Conservation (phyloP, 1,140 invertebrate species). For the Rhagoletis pomonella region DNA sequence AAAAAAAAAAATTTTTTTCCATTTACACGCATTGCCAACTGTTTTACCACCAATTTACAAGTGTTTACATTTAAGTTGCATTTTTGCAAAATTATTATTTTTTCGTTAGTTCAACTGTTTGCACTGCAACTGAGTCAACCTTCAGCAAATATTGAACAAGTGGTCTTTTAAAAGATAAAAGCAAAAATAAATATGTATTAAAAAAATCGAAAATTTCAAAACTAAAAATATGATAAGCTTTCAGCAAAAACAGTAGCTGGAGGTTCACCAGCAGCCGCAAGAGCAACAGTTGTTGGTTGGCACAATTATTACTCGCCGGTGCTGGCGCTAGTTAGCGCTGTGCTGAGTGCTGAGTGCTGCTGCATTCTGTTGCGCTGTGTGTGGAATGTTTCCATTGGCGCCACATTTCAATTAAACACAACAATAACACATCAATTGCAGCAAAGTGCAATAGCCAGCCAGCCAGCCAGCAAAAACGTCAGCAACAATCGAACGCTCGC, state of each 20-base stretch:
- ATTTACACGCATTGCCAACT: neutral
- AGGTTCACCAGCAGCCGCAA: neutral
- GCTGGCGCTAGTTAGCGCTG: neutral
- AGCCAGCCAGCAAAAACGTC: neutral
- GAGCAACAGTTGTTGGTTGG: constrained; percentile 16
- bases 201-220: neutral
- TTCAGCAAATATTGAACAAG: constrained; percentile 33
- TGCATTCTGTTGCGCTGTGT: neutral
- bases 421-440: constrained; percentile 49
- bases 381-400: constrained; percentile 44
- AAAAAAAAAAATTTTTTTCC: neutral
- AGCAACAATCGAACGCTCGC: constrained; percentile 30
- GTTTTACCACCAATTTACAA: constrained; percentile 3
- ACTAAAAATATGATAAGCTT: neutral
- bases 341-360: neutral
- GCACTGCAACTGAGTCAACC: constrained; percentile 11
- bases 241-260: neutral
- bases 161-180: neutral
- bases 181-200: neutral
- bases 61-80: neutral
- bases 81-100: neutral
- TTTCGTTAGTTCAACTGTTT: neutral
- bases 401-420: constrained; percentile 47
- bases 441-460: neutral
- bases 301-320: neutral